Conservation (phyloP, 92 coral and sea anemone genomes). For the Epizoanthus fatuus region DNA sequence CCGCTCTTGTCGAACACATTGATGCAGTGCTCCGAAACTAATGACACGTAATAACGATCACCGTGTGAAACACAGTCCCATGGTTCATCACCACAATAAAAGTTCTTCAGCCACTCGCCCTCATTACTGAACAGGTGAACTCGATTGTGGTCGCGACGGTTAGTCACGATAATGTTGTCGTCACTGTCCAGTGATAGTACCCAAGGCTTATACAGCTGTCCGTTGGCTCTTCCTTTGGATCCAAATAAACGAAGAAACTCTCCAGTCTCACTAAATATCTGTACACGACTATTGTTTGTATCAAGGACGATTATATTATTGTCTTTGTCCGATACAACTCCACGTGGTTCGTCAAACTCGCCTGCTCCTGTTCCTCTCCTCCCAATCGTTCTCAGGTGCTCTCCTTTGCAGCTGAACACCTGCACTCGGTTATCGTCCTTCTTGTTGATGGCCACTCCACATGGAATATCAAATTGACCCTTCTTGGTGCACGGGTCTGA, state of each 20-base stretch:
- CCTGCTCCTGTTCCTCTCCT: neutral
- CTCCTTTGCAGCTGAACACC: slow-evolving; percentile 17
- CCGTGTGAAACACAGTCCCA: no score
- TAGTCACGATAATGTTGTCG: slow-evolving; percentile 48
- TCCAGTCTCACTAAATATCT: slow-evolving; percentile 1
- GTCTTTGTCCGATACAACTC: neutral
- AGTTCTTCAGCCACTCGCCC: neutral
- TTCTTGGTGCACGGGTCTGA: slow-evolving; percentile 5
- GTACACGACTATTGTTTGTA: neutral
- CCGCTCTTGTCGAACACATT: slow-evolving; percentile 32
- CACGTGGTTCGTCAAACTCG: slow-evolving; percentile 10
- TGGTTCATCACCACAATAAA: slow-evolving; percentile 22
- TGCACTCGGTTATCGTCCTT: slow-evolving; percentile 29
- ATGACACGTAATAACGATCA: slow-evolving; percentile 16
- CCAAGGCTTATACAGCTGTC: slow-evolving; percentile 5
- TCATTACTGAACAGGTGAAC: slow-evolving; percentile 14
- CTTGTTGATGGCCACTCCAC: slow-evolving; percentile 45
- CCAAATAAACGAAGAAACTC: neutral
- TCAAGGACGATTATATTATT: slow-evolving; percentile 36
- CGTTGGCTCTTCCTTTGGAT: slow-evolving; percentile 15
- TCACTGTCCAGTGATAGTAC: slow-evolving; percentile 29
- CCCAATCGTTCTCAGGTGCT: no score
- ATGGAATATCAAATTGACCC: neutral
- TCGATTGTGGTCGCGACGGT: neutral
- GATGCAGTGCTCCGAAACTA: neutral